Evolutionary conservation across 2,797 vertebrate species (phyloP).

Genomic region (Nannoperca australis): DNA sequence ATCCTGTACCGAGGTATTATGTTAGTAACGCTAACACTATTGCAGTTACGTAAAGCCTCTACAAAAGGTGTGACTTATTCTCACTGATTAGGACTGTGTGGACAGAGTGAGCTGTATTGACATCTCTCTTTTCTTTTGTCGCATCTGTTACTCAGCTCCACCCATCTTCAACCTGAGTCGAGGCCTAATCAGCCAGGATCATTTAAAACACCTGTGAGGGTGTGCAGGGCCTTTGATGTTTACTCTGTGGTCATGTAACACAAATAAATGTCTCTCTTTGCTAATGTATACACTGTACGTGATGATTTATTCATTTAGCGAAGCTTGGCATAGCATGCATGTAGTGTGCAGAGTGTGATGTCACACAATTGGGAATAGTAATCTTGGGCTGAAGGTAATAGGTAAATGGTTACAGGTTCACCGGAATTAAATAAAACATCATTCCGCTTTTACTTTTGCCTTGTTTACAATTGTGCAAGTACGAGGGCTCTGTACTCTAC

Average conservation of each 20-base stretch:
- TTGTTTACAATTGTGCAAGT: too few relatives aligned
- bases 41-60: background rate
- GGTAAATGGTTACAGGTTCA: too few relatives aligned
- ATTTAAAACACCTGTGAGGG: background rate
- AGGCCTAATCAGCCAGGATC: background rate
- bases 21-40: background rate
- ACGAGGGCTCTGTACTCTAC: background rate
- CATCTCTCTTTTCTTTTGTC: background rate
- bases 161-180: background rate
- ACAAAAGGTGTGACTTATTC: too few relatives aligned
- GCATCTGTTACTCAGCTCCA: background rate
- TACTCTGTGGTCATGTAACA: background rate
- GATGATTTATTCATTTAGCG: background rate
- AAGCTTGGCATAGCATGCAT: background rate
- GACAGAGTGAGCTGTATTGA: background rate
- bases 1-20: background rate
- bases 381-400: background rate
- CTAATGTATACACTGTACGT: background rate
- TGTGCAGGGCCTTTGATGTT: background rate
- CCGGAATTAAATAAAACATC: background rate
- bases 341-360: background rate
- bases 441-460: background rate
- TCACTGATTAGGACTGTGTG: background rate
- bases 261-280: background rate
- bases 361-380: background rate